Percentiles rank a stretch among this genome's conserved stretches.
phyloP scores from a whole-genome alignment of 2,113 vertebrate genomes.

The Microtus ochrogaster region DNA sequence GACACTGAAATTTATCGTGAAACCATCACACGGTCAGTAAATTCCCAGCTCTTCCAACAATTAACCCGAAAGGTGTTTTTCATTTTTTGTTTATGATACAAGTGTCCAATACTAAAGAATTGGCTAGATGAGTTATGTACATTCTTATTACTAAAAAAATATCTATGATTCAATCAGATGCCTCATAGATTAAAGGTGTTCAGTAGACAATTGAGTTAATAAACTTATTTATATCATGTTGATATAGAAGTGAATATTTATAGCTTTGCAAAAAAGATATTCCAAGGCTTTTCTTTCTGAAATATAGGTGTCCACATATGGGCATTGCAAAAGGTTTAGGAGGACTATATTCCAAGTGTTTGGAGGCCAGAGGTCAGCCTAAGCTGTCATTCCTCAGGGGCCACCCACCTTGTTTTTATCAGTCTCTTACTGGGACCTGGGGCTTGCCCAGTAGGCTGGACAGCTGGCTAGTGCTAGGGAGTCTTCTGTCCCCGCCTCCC shows the following conservation, averaged over 20 bases:
- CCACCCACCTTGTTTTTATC: neutral
- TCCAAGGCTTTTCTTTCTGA: neutral
- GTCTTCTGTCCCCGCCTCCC: neutral
- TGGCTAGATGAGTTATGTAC: neutral
- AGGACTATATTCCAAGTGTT: neutral
- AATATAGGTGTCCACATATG: accelerated
- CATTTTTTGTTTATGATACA: slow-evolving; percentile 3
- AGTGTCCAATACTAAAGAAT: neutral
- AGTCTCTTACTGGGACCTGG: neutral
- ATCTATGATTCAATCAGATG: neutral
- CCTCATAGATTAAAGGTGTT: neutral
- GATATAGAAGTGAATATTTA: neutral
- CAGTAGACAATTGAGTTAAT: neutral
- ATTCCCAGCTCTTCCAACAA: neutral
- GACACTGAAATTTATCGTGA: neutral
- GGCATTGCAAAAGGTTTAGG: neutral
- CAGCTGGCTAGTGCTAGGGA: neutral
- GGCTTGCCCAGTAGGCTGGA: neutral
- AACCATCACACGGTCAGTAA: neutral
- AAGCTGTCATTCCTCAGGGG: no score
- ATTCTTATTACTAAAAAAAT: neutral
- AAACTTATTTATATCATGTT: neutral
- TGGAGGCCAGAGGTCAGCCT: neutral
- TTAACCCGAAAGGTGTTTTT: slow-evolving; percentile 31
- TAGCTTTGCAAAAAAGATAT: neutral